These are phyloP conservation scores for Petrocephalus microphthalmus DNA, from an alignment of 2,113 vertebrate genomes.

Conservation along the genomic window DNA sequence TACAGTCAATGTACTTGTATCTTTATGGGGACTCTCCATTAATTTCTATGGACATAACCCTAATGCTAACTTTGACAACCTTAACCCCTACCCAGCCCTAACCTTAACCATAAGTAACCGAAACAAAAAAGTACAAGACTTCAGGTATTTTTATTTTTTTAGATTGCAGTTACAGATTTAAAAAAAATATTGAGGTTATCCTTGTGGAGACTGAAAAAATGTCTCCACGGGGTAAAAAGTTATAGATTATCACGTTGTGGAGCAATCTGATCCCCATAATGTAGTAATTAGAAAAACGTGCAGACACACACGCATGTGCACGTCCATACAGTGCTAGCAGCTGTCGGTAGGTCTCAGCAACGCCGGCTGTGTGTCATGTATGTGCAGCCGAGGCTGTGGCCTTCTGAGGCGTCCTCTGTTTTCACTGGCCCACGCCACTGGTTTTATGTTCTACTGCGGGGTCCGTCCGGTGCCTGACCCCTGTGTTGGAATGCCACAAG, in stretches of 20 bases:
- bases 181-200: too few species aligned
- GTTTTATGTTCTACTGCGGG: background rate
- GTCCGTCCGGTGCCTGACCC: background rate
- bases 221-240: too few species aligned
- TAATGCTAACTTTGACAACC: background rate
- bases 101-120: background rate
- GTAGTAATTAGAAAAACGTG: background rate
- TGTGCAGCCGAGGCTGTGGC: background rate
- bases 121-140: background rate
- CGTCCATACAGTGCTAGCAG: background rate
- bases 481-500: conserved; percentile 49
- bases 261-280: background rate
- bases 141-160: background rate
- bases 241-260: background rate
- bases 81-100: background rate
- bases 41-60: background rate
- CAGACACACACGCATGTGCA: background rate
- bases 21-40: background rate
- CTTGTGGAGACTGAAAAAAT: too few species aligned
- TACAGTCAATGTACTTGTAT: background rate
- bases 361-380: background rate
- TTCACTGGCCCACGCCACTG: background rate
- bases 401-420: background rate
- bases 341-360: background rate
- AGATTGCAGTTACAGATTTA: background rate